A percentile compares a stretch with the other conserved stretches of the same genome.
Conservation (phyloP, 2,888 invertebrate species). For the Synergus umbraculus region DNA sequence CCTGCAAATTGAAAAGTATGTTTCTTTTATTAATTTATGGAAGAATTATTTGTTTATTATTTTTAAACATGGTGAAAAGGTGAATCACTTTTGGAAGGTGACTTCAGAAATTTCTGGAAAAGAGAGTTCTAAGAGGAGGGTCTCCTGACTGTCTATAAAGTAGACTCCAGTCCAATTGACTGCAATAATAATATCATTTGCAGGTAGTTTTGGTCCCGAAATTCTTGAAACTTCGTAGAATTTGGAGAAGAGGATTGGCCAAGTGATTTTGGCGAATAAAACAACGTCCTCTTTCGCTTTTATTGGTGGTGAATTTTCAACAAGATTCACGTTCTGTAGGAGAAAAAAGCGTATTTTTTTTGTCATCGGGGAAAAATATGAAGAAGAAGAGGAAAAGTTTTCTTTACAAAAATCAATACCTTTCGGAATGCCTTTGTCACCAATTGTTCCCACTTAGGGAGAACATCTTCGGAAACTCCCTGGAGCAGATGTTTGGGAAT, state of each 20-base stretch:
- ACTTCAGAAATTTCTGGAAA: slow-evolving; percentile 93
- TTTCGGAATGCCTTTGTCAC: slow-evolving; percentile 85
- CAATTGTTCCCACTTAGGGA: slow-evolving; percentile 85
- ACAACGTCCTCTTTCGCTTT: slow-evolving; percentile 94
- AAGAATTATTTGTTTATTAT: neutral
- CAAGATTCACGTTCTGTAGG: slow-evolving; percentile 83
- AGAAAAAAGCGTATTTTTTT: slow-evolving; percentile 36
- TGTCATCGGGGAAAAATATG: neutral
- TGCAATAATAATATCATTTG: slow-evolving; percentile 89
- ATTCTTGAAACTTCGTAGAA: slow-evolving; percentile 94
- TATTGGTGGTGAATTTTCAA: slow-evolving; percentile 82
- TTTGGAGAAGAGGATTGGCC: slow-evolving; percentile 96
- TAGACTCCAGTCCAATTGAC: slow-evolving; percentile 96
- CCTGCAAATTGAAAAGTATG: slow-evolving; percentile 23
- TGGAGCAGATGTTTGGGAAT: slow-evolving; percentile 87
- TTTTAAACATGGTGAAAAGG: neutral
- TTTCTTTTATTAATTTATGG: neutral
- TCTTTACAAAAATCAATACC: slow-evolving; percentile 60
- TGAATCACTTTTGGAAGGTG: slow-evolving; percentile 78
- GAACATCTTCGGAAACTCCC: slow-evolving; percentile 80
- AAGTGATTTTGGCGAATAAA: slow-evolving; percentile 92
- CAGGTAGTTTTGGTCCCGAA: slow-evolving; percentile 83
- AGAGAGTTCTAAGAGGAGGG: slow-evolving; percentile 90
- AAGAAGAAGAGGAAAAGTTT: neutral
- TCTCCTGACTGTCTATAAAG: slow-evolving; percentile 94